A percentile compares a stretch with the other conserved stretches of the same genome.
These are phyloP conservation scores for Guaruba guarouba DNA, from an alignment of 2,113 vertebrate species.

Conservation along the genomic window DNA sequence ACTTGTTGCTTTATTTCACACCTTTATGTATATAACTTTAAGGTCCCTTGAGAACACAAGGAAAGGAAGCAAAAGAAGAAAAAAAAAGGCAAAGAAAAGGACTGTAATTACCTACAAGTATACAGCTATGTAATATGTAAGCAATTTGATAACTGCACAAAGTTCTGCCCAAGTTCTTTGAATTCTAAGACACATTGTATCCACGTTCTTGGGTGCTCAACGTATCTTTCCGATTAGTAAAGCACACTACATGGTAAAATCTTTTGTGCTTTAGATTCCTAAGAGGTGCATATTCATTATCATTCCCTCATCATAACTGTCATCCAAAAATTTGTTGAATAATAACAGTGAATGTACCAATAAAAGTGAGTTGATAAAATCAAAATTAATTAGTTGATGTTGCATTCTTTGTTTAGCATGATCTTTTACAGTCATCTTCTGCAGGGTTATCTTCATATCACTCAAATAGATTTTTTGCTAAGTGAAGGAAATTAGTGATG, in stretches of 20 bases:
- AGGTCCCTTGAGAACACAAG: background rate
- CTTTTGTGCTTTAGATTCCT: background rate
- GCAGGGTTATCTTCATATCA: background rate
- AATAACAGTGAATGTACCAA: background rate
- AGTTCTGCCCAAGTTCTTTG: background rate
- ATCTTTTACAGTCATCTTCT: background rate
- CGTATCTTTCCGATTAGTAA: background rate
- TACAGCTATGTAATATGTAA: background rate
- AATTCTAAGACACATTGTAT: background rate
- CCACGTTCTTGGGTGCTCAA: background rate
- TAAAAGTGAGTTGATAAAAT: background rate
- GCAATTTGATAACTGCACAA: background rate
- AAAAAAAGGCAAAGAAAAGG: background rate
- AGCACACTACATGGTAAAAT: background rate
- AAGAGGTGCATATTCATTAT: background rate
- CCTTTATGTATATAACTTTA: background rate
- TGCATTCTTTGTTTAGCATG: background rate
- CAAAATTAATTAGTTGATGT: slow-evolving; percentile 22
- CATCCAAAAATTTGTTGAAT: background rate
- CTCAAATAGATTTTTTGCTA: background rate
- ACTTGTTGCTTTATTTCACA: background rate
- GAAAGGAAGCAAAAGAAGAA: background rate
- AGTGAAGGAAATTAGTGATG: background rate
- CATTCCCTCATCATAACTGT: background rate
- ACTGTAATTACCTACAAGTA: background rate